Percentiles rank a stretch among this genome's conserved stretches.
Conservation (phyloP, 2,888 invertebrate genomes). For the Itoplectis maculator region DNA sequence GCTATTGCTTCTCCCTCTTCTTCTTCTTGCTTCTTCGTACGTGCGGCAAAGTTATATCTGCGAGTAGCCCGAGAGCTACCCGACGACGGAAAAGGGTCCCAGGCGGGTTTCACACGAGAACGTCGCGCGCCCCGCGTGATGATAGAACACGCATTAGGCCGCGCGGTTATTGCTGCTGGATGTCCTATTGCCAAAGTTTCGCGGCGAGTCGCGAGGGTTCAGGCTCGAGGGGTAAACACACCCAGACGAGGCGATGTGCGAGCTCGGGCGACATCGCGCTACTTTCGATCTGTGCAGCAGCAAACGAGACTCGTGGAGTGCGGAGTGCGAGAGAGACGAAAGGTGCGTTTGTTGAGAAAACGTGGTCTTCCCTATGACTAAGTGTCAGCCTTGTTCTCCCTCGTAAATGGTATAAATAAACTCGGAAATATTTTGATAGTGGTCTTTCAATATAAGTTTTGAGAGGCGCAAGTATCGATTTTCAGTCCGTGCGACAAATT, state of each 20-base stretch:
- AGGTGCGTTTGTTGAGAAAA: not conserved
- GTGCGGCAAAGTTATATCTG: conserved; percentile 32
- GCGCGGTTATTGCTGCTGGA: conserved; percentile 70
- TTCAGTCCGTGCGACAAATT: too few species aligned
- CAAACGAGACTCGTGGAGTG: too few species aligned
- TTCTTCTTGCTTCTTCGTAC: conserved; percentile 39
- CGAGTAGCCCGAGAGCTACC: conserved; percentile 9
- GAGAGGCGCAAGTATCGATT: too few species aligned
- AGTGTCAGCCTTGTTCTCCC: not conserved
- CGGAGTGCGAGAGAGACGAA: conserved; percentile 14
- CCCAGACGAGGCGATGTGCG: not conserved
- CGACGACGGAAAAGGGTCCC: conserved; percentile 58
- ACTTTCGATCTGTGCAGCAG: too few species aligned
- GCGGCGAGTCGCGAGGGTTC: conserved; percentile 18
- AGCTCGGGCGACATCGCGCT: too few species aligned
- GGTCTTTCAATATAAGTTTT: too few species aligned
- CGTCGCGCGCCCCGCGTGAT: conserved; percentile 52
- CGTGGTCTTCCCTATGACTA: not conserved
- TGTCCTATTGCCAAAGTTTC: conserved; percentile 69
- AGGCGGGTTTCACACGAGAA: conserved; percentile 16
- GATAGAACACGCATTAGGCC: conserved; percentile 72
- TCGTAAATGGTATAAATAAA: not conserved
- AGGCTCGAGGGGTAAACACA: not conserved
- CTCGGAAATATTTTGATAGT: too few species aligned
- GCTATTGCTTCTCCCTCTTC: too few species aligned